Percentiles rank a stretch among this genome's conserved stretches.
Evolutionary conservation across 1,140 invertebrate species (phyloP).

Genomic region (Helicorthomorpha holstii): DNA sequence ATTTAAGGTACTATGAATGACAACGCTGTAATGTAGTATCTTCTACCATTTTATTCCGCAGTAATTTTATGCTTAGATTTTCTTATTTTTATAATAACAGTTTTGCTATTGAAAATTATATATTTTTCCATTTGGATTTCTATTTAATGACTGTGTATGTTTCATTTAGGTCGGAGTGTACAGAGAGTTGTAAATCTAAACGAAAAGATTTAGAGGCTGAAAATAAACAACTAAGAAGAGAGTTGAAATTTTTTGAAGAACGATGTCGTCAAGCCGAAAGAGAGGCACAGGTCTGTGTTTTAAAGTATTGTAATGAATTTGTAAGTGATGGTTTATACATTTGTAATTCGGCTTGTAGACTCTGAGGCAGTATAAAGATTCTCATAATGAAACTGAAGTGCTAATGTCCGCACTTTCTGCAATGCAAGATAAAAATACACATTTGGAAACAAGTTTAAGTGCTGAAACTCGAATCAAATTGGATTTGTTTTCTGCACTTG

Average conservation of each 20-base stretch:
- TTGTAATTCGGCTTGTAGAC: too few relatives aligned
- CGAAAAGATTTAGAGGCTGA: conserved; percentile 61
- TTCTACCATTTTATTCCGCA: too few relatives aligned
- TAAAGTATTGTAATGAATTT: background rate
- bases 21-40: too few relatives aligned
- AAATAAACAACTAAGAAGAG: conserved; percentile 48
- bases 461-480: conserved; percentile 91
- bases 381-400: conserved; percentile 57
- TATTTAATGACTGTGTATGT: too few relatives aligned
- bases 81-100: background rate
- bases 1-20: conserved; percentile 26
- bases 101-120: background rate
- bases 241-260: conserved; percentile 59
- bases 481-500: conserved; percentile 87
- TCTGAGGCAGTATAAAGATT: conserved; percentile 44
- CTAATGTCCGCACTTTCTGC: conserved; percentile 57
- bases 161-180: conserved; percentile 52
- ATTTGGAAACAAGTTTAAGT: conserved; percentile 78
- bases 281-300: conserved; percentile 31
- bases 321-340: background rate
- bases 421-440: conserved; percentile 71
- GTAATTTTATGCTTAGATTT: too few relatives aligned
- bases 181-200: conserved; percentile 52
- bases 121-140: background rate
- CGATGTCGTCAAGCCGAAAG: conserved; percentile 34